Evolutionary conservation across 2,888 invertebrate genomes (phyloP), one percentile per base, ranked within the genome.

Genomic region (Hyposoter didymator): DNA sequence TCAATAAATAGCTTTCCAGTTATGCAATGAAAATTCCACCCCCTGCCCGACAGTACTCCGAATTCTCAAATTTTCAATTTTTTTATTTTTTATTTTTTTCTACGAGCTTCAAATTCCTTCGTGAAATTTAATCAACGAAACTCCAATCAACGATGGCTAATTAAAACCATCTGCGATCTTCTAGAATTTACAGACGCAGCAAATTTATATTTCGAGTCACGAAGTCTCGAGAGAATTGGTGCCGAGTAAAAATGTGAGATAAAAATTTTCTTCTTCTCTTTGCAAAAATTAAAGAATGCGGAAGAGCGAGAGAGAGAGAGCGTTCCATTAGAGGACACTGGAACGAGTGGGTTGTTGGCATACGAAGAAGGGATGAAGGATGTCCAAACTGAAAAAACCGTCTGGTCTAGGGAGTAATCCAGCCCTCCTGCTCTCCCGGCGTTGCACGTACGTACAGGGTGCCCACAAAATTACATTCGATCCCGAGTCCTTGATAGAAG

Each of bases 271-370:
- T 73, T 52, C 62, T 52, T 7, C 22, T 10, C 14, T 52, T 17
- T 22, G 49, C 76, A 59, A 74, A 64, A 67, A 82, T 82, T 82
- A 85, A 82, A 78, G 66, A 85, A 74, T 69, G 82, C 74, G 78
- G 78, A 81, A 78, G 52, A 78, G 78, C 39, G 47, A 64, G 35
- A 35, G 35, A 35, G 35, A 35, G 35, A 6, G 35, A 35, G 78
- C 69, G 35, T 85, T 85, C 78, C 74, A 78, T 78, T 78, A 69
- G 73, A 49, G 55, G 52, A 69, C 55, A 62, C 62, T 59, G 64
- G 59, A 74, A 47, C 35, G 49, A 28, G 19, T 70, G 80, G 39
- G 43, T 28, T 43, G 64, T 39, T 17, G 52, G n/a, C 10, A 5
- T 47, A 64, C 32, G 28, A 43, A 62, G 52, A 22, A 39, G 78